Conservation (phyloP, 2,888 invertebrate genomes). For the Litoditis marina region DNA sequence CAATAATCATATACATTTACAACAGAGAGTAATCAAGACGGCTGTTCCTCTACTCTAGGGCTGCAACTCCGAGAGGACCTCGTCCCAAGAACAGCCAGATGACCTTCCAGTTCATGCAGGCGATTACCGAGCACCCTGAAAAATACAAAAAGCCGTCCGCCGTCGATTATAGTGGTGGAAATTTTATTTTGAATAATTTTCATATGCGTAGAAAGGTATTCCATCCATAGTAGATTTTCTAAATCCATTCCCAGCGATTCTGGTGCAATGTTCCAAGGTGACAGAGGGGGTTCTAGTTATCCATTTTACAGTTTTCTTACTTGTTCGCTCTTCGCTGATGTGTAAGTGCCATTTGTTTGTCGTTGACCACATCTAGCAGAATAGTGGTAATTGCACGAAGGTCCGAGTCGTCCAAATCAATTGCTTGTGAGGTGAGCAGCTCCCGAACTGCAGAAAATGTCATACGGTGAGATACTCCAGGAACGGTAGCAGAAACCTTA, state of each 20-base stretch:
- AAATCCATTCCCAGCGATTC: no score
- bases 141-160: background rate
- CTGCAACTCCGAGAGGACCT: slow-evolving; percentile 26
- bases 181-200: background rate
- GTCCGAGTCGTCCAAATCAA: slow-evolving; percentile 65
- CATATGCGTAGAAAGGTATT: no score
- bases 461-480: no score
- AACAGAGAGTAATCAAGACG: no score
- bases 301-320: no score
- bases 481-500: background rate
- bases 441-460: slow-evolving; percentile 49
- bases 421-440: slow-evolving; percentile 39
- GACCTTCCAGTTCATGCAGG: slow-evolving; percentile 75
- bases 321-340: slow-evolving; percentile 84
- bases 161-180: background rate
- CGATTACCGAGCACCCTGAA: slow-evolving; percentile 76
- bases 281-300: no score
- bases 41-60: slow-evolving; percentile 17
- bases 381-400: slow-evolving; percentile 77
- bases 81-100: slow-evolving; percentile 22
- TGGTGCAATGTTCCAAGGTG: no score
- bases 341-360: slow-evolving; percentile 78
- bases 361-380: slow-evolving; percentile 78
- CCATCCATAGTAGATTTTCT: no score
- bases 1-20: no score